A percentile compares a stretch with the other conserved stretches of the same genome.
phyloP scores from a whole-genome alignment of 2,888 invertebrate species.

The Habrosyne pyritoides region DNA sequence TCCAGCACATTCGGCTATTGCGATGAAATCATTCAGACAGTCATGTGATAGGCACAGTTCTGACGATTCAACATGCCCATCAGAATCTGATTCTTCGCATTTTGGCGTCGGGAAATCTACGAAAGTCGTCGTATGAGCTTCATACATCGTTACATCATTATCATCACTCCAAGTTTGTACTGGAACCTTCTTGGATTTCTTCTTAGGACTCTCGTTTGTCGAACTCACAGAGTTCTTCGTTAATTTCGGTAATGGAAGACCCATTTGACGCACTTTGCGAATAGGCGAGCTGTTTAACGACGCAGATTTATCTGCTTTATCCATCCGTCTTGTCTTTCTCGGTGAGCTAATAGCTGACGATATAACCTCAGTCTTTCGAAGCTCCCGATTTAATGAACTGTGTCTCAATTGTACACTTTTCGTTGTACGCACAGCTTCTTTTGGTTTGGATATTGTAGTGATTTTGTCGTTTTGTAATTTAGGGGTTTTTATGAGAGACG shows the following conservation, averaged over 20 bases:
- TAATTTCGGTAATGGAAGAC: constrained; percentile 58
- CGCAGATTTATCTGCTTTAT: constrained; percentile 74
- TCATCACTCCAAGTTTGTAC: constrained; percentile 62
- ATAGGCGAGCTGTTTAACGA: constrained; percentile 77
- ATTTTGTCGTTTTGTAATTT: constrained; percentile 62
- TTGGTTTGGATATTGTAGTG: constrained; percentile 57
- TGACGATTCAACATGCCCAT: constrained; percentile 68
- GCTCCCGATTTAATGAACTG: constrained; percentile 70
- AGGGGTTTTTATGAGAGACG: constrained; percentile 51
- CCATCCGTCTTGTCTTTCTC: constrained; percentile 73
- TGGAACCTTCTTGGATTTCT: constrained; percentile 63
- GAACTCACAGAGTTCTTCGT: constrained; percentile 57
- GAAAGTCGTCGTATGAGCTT: constrained; percentile 74
- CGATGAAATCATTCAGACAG: constrained; percentile 75
- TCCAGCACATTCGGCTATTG: constrained; percentile 66
- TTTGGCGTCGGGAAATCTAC: constrained; percentile 65
- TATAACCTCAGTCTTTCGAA: constrained; percentile 61
- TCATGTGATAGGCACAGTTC: constrained; percentile 75
- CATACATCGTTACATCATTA: constrained; percentile 78
- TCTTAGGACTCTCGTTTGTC: constrained; percentile 70
- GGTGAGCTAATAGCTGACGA: constrained; percentile 72
- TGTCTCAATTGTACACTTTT: constrained; percentile 69
- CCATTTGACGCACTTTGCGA: constrained; percentile 74
- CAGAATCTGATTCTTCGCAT: constrained; percentile 74
- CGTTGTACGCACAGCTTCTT: constrained; percentile 61